Conservation (phyloP, 2,797 vertebrate species). For the Aulostomus chinensis region DNA sequence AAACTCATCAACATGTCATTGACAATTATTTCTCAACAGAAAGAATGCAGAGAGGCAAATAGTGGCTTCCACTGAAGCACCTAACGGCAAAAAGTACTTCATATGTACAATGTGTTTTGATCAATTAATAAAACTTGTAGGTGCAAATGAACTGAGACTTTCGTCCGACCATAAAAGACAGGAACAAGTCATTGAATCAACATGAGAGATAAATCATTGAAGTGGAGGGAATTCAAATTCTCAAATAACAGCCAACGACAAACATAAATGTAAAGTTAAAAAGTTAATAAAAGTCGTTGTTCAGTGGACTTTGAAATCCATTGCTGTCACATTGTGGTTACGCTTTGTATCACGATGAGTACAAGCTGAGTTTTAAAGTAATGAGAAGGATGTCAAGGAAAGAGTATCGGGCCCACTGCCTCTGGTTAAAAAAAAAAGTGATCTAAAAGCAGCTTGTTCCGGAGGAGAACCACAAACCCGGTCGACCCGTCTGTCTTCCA, state of each 20-base stretch:
- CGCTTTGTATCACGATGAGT: conserved; percentile 34
- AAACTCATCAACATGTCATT: no score
- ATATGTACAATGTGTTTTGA: no score
- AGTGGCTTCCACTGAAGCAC: no score
- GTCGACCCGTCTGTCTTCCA: conserved; percentile 62
- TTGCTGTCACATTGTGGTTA: conserved; percentile 27
- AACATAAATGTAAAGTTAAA: conserved; percentile 12
- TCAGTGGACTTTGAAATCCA: conserved; percentile 12
- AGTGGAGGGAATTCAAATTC: no score
- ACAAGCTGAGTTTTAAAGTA: conserved; percentile 45
- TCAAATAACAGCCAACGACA: not conserved
- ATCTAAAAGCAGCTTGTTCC: conserved; percentile 67
- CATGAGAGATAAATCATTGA: no score
- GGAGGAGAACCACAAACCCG: conserved; percentile 72
- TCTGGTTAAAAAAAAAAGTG: conserved; percentile 45
- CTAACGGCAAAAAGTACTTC: no score
- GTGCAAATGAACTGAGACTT: no score
- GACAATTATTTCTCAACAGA: no score
- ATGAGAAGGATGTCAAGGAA: conserved; percentile 39
- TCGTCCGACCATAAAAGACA: no score
- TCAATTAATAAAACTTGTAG: no score
- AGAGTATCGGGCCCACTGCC: conserved; percentile 43
- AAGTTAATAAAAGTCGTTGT: conserved; percentile 13
- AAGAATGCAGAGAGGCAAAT: no score
- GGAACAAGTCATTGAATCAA: no score